Evolutionary conservation across 2,888 invertebrate genomes (phyloP).

Genomic region (Parnassius apollo): DNA sequence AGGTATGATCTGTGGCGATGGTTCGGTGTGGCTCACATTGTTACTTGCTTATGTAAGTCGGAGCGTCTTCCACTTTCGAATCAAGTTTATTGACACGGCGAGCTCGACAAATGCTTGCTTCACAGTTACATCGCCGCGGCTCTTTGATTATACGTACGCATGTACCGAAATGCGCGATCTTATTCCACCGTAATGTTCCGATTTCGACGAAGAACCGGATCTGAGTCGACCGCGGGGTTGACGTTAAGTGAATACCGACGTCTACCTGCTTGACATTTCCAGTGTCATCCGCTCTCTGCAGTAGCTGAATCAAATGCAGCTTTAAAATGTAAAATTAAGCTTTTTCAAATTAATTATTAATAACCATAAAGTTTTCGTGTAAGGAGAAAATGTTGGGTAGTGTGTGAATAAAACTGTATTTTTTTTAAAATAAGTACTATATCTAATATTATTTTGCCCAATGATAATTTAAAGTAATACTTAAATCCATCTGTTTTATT

Average conservation of each 20-base stretch:
- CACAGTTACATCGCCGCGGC: slow-evolving; percentile 73
- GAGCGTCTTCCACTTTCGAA: slow-evolving; percentile 81
- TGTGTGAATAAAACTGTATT: neutral
- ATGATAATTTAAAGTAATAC: no score
- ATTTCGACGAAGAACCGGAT: slow-evolving; percentile 43
- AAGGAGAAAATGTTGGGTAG: no score
- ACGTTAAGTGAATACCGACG: slow-evolving; percentile 37
- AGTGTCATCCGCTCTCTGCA: slow-evolving; percentile 18
- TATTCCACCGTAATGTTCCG: slow-evolving; percentile 46
- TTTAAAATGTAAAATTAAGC: neutral
- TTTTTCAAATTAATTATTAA: no score
- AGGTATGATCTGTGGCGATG: slow-evolving; percentile 40
- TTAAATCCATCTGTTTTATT: no score
- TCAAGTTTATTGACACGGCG: slow-evolving; percentile 81
- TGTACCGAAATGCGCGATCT: slow-evolving; percentile 47
- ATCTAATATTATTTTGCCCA: no score
- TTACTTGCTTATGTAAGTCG: slow-evolving; percentile 78
- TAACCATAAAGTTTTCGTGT: no score
- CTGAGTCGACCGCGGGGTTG: slow-evolving; percentile 36
- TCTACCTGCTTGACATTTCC: slow-evolving; percentile 26
- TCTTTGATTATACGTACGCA: slow-evolving; percentile 61
- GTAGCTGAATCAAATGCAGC: neutral
- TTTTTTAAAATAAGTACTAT: no score
- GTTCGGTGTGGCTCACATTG: slow-evolving; percentile 60
- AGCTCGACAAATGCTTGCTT: slow-evolving; percentile 74